Percentiles rank a stretch among this genome's conserved stretches.
Evolutionary conservation across 2,797 vertebrate species (phyloP).

Genomic region (Triplophysa yarkandensis): DNA sequence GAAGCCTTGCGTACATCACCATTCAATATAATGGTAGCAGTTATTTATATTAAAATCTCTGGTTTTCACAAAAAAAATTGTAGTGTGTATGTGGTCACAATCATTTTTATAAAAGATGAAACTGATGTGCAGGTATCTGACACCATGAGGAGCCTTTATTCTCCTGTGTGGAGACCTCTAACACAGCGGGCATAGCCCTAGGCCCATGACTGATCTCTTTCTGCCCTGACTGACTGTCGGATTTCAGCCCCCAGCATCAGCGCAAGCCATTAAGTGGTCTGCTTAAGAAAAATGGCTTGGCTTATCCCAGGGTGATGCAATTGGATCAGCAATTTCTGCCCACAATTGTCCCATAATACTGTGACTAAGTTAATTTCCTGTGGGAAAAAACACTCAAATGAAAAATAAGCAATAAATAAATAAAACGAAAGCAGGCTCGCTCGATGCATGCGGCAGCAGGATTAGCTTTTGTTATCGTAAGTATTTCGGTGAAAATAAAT

Average conservation of each 20-base stretch:
- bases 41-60: too few relatives aligned
- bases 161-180: constrained; percentile 46
- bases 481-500: constrained; percentile 15
- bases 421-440: constrained; percentile 49
- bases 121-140: constrained; percentile 38
- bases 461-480: neutral
- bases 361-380: constrained; percentile 75
- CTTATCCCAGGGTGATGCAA: constrained; percentile 70
- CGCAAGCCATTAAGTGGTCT: constrained; percentile 74
- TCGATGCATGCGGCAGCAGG: constrained; percentile 12
- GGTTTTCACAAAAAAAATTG: too few relatives aligned
- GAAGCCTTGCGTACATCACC: too few relatives aligned
- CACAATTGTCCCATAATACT: constrained; percentile 69
- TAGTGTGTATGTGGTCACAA: too few relatives aligned
- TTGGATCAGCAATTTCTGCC: constrained; percentile 69
- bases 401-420: constrained; percentile 70
- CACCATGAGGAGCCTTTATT: constrained; percentile 48
- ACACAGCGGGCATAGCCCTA: constrained; percentile 52
- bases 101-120: neutral
- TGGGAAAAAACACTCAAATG: constrained; percentile 67
- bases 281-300: constrained; percentile 73
- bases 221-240: constrained; percentile 67
- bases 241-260: constrained; percentile 70
- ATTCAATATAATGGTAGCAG: too few relatives aligned
- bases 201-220: constrained; percentile 64